These are phyloP conservation scores for Vulpes vulpes DNA, from an alignment of 2,113 vertebrate species.

Conservation along the genomic window DNA sequence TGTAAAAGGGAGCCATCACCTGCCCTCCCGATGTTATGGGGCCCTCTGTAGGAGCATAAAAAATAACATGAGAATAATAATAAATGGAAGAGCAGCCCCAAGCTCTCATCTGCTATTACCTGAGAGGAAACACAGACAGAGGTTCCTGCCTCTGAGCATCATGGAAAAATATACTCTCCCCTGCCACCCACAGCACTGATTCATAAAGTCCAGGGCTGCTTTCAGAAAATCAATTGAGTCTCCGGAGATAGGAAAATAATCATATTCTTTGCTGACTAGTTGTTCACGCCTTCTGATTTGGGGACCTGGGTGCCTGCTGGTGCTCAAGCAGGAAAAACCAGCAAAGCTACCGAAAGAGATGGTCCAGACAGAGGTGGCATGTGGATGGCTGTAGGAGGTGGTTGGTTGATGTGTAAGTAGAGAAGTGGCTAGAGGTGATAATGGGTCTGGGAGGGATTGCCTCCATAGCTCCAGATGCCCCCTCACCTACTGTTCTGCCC, in stretches of 20 bases:
- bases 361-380: background rate
- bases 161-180: background rate
- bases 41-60: background rate
- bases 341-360: background rate
- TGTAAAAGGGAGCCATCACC: background rate
- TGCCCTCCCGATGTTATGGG: background rate
- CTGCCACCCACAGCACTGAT: background rate
- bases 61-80: background rate
- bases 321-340: background rate
- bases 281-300: background rate
- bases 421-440: background rate
- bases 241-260: background rate
- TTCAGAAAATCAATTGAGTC: background rate
- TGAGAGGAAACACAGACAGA: background rate
- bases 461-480: fast-evolving
- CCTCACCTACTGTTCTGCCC: background rate
- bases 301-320: background rate
- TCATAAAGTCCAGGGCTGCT: background rate
- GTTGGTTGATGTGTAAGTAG: background rate
- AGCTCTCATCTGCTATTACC: background rate
- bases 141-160: background rate
- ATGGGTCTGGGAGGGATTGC: background rate
- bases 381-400: background rate
- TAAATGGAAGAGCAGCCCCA: background rate
- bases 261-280: background rate